Conservation (phyloP, 64 coral and sea anemone genomes). For the Montipora cactus region DNA sequence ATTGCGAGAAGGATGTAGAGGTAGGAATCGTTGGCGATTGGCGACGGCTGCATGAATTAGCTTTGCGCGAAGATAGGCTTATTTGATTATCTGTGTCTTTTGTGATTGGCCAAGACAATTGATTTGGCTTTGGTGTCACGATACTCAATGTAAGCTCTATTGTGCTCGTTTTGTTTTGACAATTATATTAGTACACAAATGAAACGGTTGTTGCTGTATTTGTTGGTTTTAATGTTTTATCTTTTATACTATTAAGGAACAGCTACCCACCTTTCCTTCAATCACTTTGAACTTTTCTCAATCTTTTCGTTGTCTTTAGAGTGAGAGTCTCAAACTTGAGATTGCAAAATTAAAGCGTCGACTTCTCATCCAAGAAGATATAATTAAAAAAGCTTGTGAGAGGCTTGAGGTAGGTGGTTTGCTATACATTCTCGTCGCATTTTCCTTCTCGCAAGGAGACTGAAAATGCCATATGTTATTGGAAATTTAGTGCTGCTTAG, state of each 20-base stretch:
- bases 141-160: too few relatives aligned
- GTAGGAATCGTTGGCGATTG: neutral
- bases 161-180: too few relatives aligned
- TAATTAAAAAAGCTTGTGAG: conserved; percentile 84
- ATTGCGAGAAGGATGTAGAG: conserved; percentile 1
- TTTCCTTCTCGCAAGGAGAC: neutral
- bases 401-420: conserved; percentile 78
- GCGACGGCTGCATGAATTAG: neutral
- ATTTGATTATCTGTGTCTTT: too few relatives aligned
- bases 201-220: too few relatives aligned
- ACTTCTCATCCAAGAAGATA: conserved; percentile 81
- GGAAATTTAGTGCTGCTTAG: too few relatives aligned
- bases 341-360: conserved; percentile 77
- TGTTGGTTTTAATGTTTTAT: too few relatives aligned
- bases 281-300: neutral
- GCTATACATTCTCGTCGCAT: neutral
- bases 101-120: too few relatives aligned
- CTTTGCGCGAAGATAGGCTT: too few relatives aligned
- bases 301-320: conserved; percentile 35
- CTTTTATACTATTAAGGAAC: too few relatives aligned
- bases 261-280: neutral
- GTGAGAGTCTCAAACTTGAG: conserved; percentile 71
- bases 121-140: too few relatives aligned
- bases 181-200: too few relatives aligned
- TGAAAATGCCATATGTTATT: neutral